These are phyloP conservation scores for Stegodyphus mimosarum DNA, from an alignment of 1,140 invertebrate genomes.

Conservation along the genomic window DNA sequence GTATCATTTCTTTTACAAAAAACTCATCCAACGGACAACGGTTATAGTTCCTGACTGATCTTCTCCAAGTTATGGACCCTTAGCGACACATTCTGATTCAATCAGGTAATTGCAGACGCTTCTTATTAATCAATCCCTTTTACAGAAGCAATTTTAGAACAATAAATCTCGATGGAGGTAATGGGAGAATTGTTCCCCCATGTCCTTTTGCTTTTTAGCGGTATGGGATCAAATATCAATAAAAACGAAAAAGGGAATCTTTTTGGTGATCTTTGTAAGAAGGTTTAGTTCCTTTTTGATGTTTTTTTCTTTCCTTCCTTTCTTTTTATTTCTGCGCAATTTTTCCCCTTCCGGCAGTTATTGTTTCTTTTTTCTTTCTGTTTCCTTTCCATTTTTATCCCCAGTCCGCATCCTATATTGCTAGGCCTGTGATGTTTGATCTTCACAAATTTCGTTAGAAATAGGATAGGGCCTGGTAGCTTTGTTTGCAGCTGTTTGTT, in stretches of 20 bases:
- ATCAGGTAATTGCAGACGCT: too few species aligned
- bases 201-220: too few species aligned
- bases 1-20: too few species aligned
- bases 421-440: slow-evolving; percentile 8
- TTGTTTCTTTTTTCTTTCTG: too few species aligned
- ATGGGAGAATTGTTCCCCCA: slow-evolving; percentile 3
- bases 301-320: too few species aligned
- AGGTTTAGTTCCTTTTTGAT: neutral
- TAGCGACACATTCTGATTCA: too few species aligned
- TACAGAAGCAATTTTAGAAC: slow-evolving; percentile 33
- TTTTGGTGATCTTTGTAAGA: slow-evolving; percentile 11
- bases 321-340: too few species aligned
- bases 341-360: too few species aligned
- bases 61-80: too few species aligned
- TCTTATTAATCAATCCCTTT: neutral
- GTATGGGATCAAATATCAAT: slow-evolving; percentile 25
- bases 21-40: too few species aligned
- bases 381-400: neutral
- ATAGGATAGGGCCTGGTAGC: neutral
- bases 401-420: neutral
- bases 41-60: too few species aligned
- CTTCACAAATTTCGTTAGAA: slow-evolving; percentile 14
- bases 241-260: slow-evolving; percentile 10
- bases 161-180: slow-evolving; percentile 24
- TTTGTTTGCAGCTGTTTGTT: too few species aligned